phyloP scores from a whole-genome alignment of 2,888 invertebrate genomes.

The Chrysotoxum bicinctum region DNA sequence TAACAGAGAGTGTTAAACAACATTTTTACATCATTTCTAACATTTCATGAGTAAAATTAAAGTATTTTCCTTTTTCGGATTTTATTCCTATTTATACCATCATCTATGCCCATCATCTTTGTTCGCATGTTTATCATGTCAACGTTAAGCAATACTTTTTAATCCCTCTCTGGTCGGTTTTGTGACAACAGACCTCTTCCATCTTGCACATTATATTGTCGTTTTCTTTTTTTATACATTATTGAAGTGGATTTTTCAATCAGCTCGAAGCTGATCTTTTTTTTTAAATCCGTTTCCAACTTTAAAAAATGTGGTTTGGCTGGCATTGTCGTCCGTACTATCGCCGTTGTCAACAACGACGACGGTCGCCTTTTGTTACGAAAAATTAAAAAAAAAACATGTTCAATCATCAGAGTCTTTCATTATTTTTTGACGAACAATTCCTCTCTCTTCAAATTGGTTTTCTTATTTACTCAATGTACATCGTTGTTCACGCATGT shows the following conservation, averaged over 20 bases:
- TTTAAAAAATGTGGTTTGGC: conserved; percentile 50
- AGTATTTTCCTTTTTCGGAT: background rate
- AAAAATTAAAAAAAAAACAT: conserved; percentile 28
- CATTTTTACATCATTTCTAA: background rate
- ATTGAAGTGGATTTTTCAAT: conserved; percentile 36
- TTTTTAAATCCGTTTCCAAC: conserved; percentile 24
- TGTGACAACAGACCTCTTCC: conserved; percentile 22
- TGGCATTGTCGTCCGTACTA: conserved; percentile 45
- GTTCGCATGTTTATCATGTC: background rate
- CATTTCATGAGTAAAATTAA: background rate
- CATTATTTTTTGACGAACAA: conserved; percentile 37
- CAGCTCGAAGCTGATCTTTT: conserved; percentile 42
- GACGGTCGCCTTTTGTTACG: conserved; percentile 58
- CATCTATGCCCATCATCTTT: background rate
- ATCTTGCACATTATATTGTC: conserved; percentile 13
- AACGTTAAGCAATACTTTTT: conserved; percentile 16
- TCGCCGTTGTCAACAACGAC: conserved; percentile 40
- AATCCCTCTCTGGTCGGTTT: conserved; percentile 32
- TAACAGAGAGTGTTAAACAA: background rate
- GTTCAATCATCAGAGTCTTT: conserved; percentile 18
- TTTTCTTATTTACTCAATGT: conserved; percentile 55
- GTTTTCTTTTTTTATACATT: conserved; percentile 16
- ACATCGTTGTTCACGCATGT: conserved; percentile 26
- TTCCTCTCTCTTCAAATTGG: conserved; percentile 23
- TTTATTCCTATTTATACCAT: background rate